A percentile compares a stretch with the other conserved stretches of the same genome.
Evolutionary conservation across 2,888 invertebrate genomes (phyloP).

Genomic region (Artemia sp.): DNA sequence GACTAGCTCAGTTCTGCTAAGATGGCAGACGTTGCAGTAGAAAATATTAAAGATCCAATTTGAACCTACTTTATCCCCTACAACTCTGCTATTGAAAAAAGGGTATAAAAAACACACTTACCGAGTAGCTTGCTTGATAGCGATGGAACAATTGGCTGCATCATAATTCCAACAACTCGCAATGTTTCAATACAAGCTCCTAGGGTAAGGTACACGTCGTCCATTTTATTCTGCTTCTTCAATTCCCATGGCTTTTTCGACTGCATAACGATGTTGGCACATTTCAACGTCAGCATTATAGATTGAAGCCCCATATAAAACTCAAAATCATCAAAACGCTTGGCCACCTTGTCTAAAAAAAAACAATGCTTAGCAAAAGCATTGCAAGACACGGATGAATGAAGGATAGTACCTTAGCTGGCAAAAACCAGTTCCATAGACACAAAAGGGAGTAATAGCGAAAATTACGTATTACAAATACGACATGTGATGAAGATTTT

Average conservation of each 20-base stretch:
- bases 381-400: too few relatives aligned
- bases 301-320: slow-evolving; percentile 67
- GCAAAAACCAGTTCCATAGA: too few relatives aligned
- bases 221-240: slow-evolving; percentile 41
- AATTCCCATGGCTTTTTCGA: slow-evolving; percentile 74
- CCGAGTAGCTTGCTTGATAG: slow-evolving; percentile 46
- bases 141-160: slow-evolving; percentile 70
- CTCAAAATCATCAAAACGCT: slow-evolving; percentile 53
- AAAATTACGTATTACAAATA: too few relatives aligned
- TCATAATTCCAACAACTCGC: slow-evolving; percentile 55
- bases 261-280: slow-evolving; percentile 72
- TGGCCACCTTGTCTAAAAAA: slow-evolving; percentile 42
- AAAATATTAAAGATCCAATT: too few relatives aligned
- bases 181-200: slow-evolving; percentile 68
- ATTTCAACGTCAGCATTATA: slow-evolving; percentile 52
- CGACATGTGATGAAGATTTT: too few relatives aligned
- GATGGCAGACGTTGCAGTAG: too few relatives aligned
- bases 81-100: slow-evolving; percentile 24
- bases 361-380: neutral
- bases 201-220: slow-evolving; percentile 51
- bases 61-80: too few relatives aligned
- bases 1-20: too few relatives aligned
- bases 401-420: too few relatives aligned
- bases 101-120: slow-evolving; percentile 24
- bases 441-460: too few relatives aligned